Percentiles rank a stretch among this genome's conserved stretches.
Conservation (phyloP, 2,113 vertebrate genomes). For the Petrocephalus microphthalmus region DNA sequence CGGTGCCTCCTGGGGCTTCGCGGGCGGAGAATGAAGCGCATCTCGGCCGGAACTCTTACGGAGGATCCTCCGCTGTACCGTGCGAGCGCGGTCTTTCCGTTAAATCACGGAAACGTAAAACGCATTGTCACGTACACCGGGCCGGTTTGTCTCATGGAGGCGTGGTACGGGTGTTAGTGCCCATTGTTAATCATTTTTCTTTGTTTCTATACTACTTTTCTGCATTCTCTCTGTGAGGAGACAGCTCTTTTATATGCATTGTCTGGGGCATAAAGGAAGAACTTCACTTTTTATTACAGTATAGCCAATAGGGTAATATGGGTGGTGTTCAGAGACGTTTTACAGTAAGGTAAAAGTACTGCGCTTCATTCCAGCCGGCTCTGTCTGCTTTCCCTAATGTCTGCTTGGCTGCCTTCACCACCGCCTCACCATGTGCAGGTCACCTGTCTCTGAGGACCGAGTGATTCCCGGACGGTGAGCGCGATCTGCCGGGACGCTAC, state of each 20-base stretch:
- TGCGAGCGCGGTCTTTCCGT: not conserved
- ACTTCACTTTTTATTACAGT: not conserved
- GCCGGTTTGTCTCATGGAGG: not conserved
- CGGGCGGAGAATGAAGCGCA: no score
- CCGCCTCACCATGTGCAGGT: not conserved
- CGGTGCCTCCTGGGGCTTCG: not conserved
- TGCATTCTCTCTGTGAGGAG: not conserved
- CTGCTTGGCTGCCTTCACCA: not conserved
- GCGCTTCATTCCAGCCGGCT: no score
- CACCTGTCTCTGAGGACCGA: not conserved
- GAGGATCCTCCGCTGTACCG: not conserved
- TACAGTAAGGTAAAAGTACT: not conserved
- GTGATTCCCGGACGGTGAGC: not conserved
- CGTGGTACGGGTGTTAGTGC: not conserved
- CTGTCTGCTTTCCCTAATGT: not conserved
- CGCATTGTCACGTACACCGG: not conserved
- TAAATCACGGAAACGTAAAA: not conserved
- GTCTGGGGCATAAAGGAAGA: not conserved
- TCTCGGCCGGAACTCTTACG: not conserved
- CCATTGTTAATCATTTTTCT: not conserved
- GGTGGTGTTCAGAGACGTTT: not conserved
- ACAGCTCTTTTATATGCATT: not conserved
- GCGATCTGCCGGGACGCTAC: not conserved
- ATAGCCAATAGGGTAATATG: not conserved
- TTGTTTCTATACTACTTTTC: not conserved